Evolutionary conservation across 2,113 vertebrate species (phyloP), one percentile per base, ranked within the genome.

Genomic region (Sphaerodactylus townsendi): DNA sequence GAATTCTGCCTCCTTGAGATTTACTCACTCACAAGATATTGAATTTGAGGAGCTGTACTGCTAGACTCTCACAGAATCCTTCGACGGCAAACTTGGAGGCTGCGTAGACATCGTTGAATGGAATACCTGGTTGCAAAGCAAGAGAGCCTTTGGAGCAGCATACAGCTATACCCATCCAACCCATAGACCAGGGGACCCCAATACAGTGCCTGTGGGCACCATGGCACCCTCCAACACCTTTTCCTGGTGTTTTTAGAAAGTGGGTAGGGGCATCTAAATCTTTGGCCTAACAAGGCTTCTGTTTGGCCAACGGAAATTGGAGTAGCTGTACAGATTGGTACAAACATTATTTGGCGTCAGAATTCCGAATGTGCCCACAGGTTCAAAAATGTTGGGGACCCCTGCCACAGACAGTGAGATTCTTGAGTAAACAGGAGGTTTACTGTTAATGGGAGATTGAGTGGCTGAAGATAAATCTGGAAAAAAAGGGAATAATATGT

Each of bases 1-100:
- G 1, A 30, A 1, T 25, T 9, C 0, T 28, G 30, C 17, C 14
- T 4, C 30, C 2, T 10, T 73, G 0, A 1, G 4, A 2, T 72
- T 41, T n/a, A 13, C 10, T 50, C 41, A 8, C 1, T 96, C 95
- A 99, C 98, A 96, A 96, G 87, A 99, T 90, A 85, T 98, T 97
- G 95, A 99, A 99, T 90, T 97, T 97, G 62, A 97, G 95, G 77
- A 99, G 94, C 73, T 99, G 98, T 84, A 99, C 96, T 0, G 98
- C 97, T 91, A 99, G 90, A 64, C 98, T 98, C 95, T 99, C 98
- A 30, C 97, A 99, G 95, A 99, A 99, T 0, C 98, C 98, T 90
- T 99, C 98, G 89, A 99, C 94, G 28, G 98, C 98, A 15, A 99
- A 99, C 93, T 99, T 99, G 77, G 98, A 99, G 89, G 98, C 98